Conservation (phyloP, 2,888 invertebrate genomes). For the Lepidochitona cinerea region DNA sequence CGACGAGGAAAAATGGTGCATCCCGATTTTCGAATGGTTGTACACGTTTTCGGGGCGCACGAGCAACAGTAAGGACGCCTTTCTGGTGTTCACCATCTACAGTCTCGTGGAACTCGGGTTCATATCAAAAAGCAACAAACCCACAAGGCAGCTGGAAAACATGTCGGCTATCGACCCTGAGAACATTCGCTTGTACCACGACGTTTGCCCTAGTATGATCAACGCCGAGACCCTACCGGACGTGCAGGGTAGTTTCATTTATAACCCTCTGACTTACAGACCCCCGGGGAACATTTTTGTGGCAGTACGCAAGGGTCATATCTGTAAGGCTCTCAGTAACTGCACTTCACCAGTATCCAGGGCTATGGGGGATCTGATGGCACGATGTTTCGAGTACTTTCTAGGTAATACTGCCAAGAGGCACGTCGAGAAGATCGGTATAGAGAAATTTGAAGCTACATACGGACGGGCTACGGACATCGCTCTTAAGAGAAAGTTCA, state of each 20-base stretch:
- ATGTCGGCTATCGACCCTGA: neutral
- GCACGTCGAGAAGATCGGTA: neutral
- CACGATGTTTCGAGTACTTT: neutral
- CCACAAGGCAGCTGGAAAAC: neutral
- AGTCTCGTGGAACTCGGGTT: neutral
- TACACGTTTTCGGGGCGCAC: neutral
- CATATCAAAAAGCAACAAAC: neutral
- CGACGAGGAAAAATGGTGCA: neutral
- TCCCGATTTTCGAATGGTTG: neutral
- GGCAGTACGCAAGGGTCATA: neutral
- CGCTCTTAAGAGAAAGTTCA: neutral
- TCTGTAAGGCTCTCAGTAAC: neutral
- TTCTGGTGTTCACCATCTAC: neutral
- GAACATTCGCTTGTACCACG: neutral
- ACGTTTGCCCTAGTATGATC: neutral
- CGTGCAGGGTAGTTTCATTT: neutral
- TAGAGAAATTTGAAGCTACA: neutral
- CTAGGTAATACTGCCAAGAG: neutral
- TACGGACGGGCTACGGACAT: neutral
- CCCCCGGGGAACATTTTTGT: neutral
- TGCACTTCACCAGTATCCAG: neutral
- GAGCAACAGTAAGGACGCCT: neutral
- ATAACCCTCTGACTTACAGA: neutral
- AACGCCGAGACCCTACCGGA: neutral
- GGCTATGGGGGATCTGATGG: neutral